Evolutionary conservation across 2,888 invertebrate genomes (phyloP).

Genomic region (Norana najaformis): DNA sequence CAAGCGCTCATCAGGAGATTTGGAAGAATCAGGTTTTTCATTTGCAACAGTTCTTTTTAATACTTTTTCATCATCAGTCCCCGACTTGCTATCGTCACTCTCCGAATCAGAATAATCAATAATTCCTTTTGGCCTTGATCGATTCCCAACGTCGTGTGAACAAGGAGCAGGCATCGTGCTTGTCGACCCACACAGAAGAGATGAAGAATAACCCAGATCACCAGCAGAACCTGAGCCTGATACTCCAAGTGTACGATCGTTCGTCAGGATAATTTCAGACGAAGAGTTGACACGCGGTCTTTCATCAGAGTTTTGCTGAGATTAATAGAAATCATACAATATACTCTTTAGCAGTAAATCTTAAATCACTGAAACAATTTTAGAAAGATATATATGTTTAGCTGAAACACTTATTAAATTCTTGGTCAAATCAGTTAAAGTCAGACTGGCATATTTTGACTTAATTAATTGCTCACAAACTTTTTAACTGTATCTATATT

Average conservation of each 20-base stretch:
- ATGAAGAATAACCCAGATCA: background rate
- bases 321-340: background rate
- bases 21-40: background rate
- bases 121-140: background rate
- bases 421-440: background rate
- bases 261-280: too few species aligned
- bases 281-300: too few species aligned
- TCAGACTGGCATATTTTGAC: background rate
- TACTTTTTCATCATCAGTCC: background rate
- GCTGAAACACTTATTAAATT: background rate
- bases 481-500: background rate
- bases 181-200: background rate
- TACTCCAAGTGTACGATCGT: too few species aligned
- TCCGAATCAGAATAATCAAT: constrained; percentile 29
- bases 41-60: background rate
- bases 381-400: too few species aligned
- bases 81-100: background rate
- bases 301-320: background rate
- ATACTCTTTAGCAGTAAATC: background rate
- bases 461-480: background rate
- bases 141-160: background rate
- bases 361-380: background rate
- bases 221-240: too few species aligned
- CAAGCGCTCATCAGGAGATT: background rate
- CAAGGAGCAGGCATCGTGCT: background rate